Conservation (phyloP, 1,140 invertebrate genomes). For the Babylonia areolata region DNA sequence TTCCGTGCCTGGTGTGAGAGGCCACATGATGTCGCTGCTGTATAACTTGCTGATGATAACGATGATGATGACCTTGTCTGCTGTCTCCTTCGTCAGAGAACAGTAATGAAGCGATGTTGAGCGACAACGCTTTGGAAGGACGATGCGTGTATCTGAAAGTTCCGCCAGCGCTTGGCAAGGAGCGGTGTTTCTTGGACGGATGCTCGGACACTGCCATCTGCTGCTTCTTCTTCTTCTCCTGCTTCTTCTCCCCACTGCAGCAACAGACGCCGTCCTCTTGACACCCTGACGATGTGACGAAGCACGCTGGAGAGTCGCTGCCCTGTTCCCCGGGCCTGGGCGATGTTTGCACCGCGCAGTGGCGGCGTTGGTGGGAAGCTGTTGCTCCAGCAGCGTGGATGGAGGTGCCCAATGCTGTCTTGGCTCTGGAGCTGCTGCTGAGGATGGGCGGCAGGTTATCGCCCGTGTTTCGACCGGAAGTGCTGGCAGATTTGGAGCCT, state of each 20-base stretch:
- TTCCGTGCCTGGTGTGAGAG: background rate
- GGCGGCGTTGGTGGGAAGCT: background rate
- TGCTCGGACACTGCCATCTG: background rate
- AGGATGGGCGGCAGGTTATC: background rate
- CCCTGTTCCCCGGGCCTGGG: background rate
- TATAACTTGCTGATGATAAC: background rate
- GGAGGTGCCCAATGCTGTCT: background rate
- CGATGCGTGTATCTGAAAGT: background rate
- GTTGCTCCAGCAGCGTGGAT: background rate
- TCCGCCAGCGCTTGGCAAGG: background rate
- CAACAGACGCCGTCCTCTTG: background rate
- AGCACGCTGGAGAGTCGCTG: background rate
- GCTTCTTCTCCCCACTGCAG: background rate
- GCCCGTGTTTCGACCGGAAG: background rate
- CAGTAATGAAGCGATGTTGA: background rate
- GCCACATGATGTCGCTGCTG: background rate
- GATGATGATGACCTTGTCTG: background rate
- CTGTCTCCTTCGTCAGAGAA: background rate
- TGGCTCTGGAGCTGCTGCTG: background rate
- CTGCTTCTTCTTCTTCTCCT: too few relatives aligned
- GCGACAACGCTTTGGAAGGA: background rate
- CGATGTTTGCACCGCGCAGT: background rate
- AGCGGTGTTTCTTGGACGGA: background rate
- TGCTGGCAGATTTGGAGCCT: background rate
- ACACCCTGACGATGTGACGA: background rate